Evolutionary conservation across 2,797 vertebrate genomes (phyloP).

Genomic region (Mycteria americana): DNA sequence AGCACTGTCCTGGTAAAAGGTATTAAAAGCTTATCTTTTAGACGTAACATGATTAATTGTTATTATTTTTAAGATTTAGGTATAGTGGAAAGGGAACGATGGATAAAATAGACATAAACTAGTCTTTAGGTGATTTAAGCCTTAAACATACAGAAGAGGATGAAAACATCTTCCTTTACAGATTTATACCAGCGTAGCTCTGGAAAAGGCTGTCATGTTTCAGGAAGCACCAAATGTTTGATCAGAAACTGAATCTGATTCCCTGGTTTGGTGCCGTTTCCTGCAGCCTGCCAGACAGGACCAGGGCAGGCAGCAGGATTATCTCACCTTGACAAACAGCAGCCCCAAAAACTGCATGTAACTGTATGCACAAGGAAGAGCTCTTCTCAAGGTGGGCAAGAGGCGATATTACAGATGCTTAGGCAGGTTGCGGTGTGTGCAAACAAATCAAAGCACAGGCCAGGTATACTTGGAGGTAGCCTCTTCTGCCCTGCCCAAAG

Average conservation of each 20-base stretch:
- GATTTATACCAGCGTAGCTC: neutral
- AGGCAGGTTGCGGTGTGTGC: neutral
- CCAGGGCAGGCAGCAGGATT: neutral
- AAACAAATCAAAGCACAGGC: neutral
- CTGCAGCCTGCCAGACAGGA: neutral
- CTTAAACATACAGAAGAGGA: neutral
- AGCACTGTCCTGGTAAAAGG: neutral
- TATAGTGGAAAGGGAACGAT: too few relatives aligned
- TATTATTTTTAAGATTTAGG: neutral
- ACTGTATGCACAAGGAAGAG: accelerated
- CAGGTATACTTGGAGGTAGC: neutral
- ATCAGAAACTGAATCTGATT: neutral
- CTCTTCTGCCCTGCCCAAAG: neutral
- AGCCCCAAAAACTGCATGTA: neutral
- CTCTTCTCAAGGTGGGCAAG: too few relatives aligned
- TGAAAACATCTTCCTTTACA: neutral
- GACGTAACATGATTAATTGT: neutral
- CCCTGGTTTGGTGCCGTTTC: neutral
- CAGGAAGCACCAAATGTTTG: neutral
- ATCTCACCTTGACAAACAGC: neutral
- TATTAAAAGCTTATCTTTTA: neutral
- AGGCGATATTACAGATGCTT: neutral
- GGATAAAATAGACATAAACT: neutral
- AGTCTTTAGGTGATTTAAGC: neutral
- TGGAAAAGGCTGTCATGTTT: neutral